A percentile compares a stretch with the other conserved stretches of the same genome.
Conservation (phyloP, 1,140 invertebrate species). For the Camponotus pennsylvanicus region DNA sequence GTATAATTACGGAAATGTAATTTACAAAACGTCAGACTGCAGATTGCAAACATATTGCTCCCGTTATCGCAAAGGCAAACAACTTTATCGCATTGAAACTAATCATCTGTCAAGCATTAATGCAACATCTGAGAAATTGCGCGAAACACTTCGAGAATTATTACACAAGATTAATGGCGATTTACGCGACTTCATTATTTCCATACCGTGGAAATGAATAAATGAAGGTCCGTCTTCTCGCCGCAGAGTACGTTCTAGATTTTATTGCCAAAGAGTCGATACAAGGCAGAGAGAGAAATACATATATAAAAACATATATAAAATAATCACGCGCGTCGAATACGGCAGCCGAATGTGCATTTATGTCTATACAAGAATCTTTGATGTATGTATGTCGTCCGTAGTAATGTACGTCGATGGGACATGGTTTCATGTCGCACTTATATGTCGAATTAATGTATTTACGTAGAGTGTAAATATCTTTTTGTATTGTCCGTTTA, state of each 20-base stretch:
- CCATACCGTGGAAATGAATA: constrained; percentile 21
- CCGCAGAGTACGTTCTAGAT: constrained; percentile 13
- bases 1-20: constrained; percentile 27
- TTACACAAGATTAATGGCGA: not conserved
- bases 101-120: not conserved
- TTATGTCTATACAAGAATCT: constrained; percentile 9
- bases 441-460: constrained; percentile 50
- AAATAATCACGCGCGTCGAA: constrained; percentile 29
- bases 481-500: constrained; percentile 68
- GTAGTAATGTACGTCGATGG: not conserved
- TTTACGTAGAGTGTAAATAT: constrained; percentile 71
- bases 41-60: not conserved
- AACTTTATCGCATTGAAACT: constrained; percentile 24
- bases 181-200: constrained; percentile 14
- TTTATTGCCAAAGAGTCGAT: constrained; percentile 71
- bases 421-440: not conserved
- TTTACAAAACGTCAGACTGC: constrained; percentile 5
- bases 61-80: constrained; percentile 4
- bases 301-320: constrained; percentile 44
- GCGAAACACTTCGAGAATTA: constrained; percentile 23
- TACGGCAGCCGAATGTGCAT: constrained; percentile 44
- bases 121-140: constrained; percentile 10
- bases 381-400: constrained; percentile 16
- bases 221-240: constrained; percentile 17
- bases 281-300: constrained; percentile 15